phyloP scores from a whole-genome alignment of 2,113 vertebrate genomes.

The Cinclus mexicanus region DNA sequence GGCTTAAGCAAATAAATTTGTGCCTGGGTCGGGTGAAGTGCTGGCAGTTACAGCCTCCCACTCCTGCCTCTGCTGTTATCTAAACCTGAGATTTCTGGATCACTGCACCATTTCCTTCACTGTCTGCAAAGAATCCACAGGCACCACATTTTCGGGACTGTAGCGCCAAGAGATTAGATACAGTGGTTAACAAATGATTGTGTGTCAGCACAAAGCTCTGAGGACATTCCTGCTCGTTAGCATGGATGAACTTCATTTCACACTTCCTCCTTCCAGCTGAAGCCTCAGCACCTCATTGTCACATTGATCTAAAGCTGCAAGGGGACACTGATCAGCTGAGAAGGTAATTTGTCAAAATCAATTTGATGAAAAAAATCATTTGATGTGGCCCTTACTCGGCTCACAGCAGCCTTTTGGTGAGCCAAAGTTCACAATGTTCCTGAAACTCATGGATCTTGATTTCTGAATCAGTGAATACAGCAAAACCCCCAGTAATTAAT shows the following conservation, averaged over 20 bases:
- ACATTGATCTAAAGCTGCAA: not conserved
- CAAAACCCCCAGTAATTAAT: not conserved
- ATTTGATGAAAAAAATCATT: not conserved
- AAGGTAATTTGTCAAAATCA: not conserved
- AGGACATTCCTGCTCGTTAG: not conserved
- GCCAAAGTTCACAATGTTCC: not conserved
- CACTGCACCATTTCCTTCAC: not conserved
- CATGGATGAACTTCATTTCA: not conserved
- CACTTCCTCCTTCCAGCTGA: not conserved
- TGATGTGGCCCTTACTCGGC: not conserved
- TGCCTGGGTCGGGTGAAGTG: not conserved
- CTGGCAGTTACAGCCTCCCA: not conserved
- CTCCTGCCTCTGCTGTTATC: not conserved
- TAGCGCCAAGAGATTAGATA: not conserved
- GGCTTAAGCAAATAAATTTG: not conserved
- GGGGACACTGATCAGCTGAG: not conserved
- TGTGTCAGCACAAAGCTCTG: not conserved
- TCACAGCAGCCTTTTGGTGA: not conserved
- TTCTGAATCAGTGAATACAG: not conserved
- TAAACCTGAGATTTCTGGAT: not conserved
- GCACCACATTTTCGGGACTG: not conserved
- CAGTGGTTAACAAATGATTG: not conserved
- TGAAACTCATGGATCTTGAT: not conserved
- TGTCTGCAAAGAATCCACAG: not conserved
- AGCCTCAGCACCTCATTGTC: not conserved